Percentiles rank a stretch among this genome's conserved stretches.
Conservation (phyloP, 2,797 vertebrate species). For the Eleutherodactylus coqui region DNA sequence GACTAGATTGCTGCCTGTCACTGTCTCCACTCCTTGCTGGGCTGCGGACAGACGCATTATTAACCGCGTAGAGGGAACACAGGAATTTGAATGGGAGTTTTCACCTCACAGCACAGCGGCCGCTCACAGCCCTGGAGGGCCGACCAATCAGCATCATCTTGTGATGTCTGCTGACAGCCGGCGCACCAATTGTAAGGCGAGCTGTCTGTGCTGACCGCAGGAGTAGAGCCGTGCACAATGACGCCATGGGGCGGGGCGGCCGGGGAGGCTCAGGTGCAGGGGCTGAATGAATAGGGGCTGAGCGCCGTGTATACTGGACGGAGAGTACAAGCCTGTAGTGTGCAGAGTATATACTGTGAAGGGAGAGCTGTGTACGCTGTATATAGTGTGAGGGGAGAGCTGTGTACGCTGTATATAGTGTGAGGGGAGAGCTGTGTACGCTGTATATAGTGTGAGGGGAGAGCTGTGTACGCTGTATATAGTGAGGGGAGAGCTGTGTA, state of each 20-base stretch:
- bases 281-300: conserved; percentile 56
- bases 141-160: conserved; percentile 87
- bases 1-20: background rate
- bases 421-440: too few species aligned
- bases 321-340: too few species aligned
- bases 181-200: conserved; percentile 83
- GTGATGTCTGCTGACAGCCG: conserved; percentile 96
- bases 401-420: too few species aligned
- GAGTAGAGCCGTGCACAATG: conserved; percentile 72
- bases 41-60: background rate
- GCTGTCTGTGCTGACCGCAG: conserved; percentile 82
- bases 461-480: too few species aligned
- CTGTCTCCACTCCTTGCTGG: background rate
- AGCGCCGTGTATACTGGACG: background rate
- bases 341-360: too few species aligned
- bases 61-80: background rate
- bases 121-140: conserved; percentile 76
- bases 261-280: conserved; percentile 40
- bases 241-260: conserved; percentile 72
- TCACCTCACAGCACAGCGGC: conserved; percentile 66
- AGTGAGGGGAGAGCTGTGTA: too few species aligned
- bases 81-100: conserved; percentile 36
- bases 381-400: too few species aligned
- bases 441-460: too few species aligned
- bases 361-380: too few species aligned